Evolutionary conservation across 2,113 vertebrate species (phyloP), one percentile per base, ranked within the genome.

Genomic region (Mesocricetus auratus): DNA sequence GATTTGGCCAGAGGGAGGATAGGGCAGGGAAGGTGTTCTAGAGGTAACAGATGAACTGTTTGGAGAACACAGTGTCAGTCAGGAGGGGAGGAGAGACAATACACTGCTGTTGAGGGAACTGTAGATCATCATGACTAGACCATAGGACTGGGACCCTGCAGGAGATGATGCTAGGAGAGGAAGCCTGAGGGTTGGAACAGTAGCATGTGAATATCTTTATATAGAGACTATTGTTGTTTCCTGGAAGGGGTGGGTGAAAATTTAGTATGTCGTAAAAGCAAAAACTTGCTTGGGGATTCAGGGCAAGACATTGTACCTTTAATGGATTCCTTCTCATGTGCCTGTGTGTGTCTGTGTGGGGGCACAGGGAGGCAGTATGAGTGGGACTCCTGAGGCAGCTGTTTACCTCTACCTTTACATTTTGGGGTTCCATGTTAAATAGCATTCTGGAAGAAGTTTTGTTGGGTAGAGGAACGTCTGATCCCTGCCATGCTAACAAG

Each of bases 391-490:
- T 73, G 36, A 93, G 75, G 33, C 26, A 93, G 39, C 13, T 47
- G 0, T 82, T 42, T 29, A 47, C 3, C 64, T 73, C 53, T 9
- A 68, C 19, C 45, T 75, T 91, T 56, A 88, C 0, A 1, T 42
- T 79, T 93, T 60, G 39, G 50, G 7, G 0, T 42, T 81, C 58
- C 64, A 13, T 56, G 36, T 74, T 89, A 71, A 95, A 47, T 4
- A 6, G 71, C 4, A 5, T 89, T 94, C 58, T 62, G 69, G 50
- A 69, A 62, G 66, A 79, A 56, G 12, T 86, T 93, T 8, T 26
- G 95, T 95, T 88, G 50, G 58, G 42, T 73, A 33, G 56, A 68
- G 62, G 90, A 90, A 56, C 79, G 10, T 39, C 17, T 53, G 93
- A 47, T 69, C 33, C 33, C 47, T 24, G 36, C 29, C 4, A 15